Evolutionary conservation across 2,113 vertebrate genomes (phyloP).

Genomic region (Herpailurus yagouaroundi): DNA sequence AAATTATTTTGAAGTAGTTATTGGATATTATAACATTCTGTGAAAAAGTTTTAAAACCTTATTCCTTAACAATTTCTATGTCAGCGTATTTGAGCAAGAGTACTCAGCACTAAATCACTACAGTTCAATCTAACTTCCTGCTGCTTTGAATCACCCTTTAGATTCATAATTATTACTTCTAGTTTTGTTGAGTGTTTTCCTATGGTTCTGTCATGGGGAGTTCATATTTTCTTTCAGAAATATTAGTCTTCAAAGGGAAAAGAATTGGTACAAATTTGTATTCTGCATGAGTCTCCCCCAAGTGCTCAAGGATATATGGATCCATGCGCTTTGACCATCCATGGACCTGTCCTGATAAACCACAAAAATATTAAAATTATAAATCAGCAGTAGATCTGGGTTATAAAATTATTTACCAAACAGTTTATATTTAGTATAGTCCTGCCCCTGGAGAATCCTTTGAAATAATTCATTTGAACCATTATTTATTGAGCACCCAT

Average conservation of each 20-base stretch:
- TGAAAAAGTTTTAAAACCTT: neutral
- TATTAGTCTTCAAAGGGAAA: neutral
- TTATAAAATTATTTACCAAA: constrained; percentile 27
- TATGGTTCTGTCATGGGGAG: neutral
- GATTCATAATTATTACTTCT: neutral
- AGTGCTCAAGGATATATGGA: neutral
- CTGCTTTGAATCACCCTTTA: neutral
- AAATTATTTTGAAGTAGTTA: neutral
- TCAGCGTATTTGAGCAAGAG: neutral
- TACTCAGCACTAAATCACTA: neutral
- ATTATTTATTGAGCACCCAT: neutral
- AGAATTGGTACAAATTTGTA: neutral
- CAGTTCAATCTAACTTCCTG: neutral
- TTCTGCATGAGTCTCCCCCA: neutral
- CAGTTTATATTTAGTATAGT: neutral
- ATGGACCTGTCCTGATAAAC: neutral
- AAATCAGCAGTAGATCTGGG: neutral
- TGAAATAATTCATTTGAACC: neutral
- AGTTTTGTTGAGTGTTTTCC: neutral
- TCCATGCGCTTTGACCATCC: neutral
- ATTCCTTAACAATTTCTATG: neutral
- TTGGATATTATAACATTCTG: neutral
- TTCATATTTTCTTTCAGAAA: neutral
- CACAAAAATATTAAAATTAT: neutral
- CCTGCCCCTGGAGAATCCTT: neutral